phyloP scores from a whole-genome alignment of 2,113 vertebrate genomes.

The Etia nguti region DNA sequence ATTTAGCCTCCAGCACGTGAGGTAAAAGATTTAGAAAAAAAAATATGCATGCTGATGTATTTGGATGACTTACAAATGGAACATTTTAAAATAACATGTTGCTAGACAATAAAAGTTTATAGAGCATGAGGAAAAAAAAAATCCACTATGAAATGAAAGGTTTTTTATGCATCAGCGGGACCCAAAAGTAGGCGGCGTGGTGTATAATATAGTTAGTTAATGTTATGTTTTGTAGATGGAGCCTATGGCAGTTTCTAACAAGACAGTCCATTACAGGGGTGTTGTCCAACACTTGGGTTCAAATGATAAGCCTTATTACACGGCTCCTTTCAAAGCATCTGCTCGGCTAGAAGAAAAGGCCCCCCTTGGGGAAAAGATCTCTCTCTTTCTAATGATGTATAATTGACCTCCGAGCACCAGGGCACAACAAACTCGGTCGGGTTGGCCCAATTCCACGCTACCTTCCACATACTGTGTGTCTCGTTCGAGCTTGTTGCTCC shows the following conservation, averaged over 20 bases:
- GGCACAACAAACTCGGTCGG: conserved; percentile 53
- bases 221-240: conserved; percentile 33
- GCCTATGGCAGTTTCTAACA: conserved; percentile 61
- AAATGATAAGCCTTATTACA: conserved; percentile 66
- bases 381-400: conserved; percentile 65
- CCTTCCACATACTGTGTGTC: conserved; percentile 47
- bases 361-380: conserved; percentile 52
- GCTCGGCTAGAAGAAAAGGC: conserved; percentile 42
- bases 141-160: not conserved
- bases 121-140: not conserved
- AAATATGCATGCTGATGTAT: not conserved
- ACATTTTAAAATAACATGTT: conserved; percentile 19
- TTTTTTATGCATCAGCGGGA: conserved; percentile 11
- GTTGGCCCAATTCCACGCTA: conserved; percentile 58
- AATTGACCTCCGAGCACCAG: conserved; percentile 68
- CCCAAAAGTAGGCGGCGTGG: not conserved
- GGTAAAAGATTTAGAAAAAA: not conserved
- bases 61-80: not conserved
- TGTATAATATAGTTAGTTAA: conserved; percentile 33
- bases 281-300: conserved; percentile 62
- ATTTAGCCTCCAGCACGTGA: conserved; percentile 18
- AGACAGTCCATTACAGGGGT: conserved; percentile 67
- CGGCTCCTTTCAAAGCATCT: conserved; percentile 55
- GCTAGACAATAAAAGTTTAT: conserved; percentile 20
- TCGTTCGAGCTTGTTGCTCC: conserved; percentile 55